These are phyloP conservation scores for Gambusia affinis DNA, from an alignment of 2,113 vertebrate genomes.

Conservation along the genomic window DNA sequence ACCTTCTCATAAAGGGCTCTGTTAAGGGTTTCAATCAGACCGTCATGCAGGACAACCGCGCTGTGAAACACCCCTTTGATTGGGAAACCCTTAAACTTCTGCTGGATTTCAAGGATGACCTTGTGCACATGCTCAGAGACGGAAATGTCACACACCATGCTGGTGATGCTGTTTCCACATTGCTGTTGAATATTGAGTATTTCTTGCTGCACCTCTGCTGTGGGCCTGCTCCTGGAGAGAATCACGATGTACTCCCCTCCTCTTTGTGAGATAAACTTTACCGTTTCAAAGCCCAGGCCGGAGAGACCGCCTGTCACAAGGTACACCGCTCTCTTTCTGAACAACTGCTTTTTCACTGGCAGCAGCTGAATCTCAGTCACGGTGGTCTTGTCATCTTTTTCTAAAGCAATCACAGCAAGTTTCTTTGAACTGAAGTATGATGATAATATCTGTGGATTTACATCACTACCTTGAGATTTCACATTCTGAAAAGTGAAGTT, in stretches of 20 bases:
- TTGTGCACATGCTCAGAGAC: slow-evolving; percentile 67
- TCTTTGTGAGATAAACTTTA: slow-evolving; percentile 85
- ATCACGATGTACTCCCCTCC: slow-evolving; percentile 81
- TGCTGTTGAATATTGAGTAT: slow-evolving; percentile 74
- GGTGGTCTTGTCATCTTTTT: slow-evolving; percentile 25
- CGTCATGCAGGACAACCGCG: slow-evolving; percentile 84
- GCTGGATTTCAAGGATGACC: slow-evolving; percentile 66
- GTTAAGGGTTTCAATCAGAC: slow-evolving; percentile 78
- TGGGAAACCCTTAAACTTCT: slow-evolving; percentile 70
- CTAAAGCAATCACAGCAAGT: slow-evolving; percentile 69
- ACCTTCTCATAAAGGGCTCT: slow-evolving; percentile 81
- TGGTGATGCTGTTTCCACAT: slow-evolving; percentile 65
- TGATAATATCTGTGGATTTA: slow-evolving; percentile 24
- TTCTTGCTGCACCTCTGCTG: slow-evolving; percentile 73
- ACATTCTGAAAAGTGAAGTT: slow-evolving; percentile 62
- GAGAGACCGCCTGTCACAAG: slow-evolving; percentile 85
- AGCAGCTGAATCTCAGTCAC: slow-evolving; percentile 77
- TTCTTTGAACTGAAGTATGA: slow-evolving; percentile 80
- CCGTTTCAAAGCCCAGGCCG: slow-evolving; percentile 88
- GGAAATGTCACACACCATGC: slow-evolving; percentile 81
- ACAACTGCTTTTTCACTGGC: slow-evolving; percentile 68
- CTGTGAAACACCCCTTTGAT: slow-evolving; percentile 89
- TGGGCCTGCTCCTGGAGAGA: slow-evolving; percentile 80
- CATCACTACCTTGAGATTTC: slow-evolving; percentile 27
- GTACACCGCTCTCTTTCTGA: slow-evolving; percentile 81